Percentiles rank a stretch among this genome's conserved stretches.
phyloP scores from a whole-genome alignment of 64 coral and sea anemone genomes.

The Pocillopora verrucosa region DNA sequence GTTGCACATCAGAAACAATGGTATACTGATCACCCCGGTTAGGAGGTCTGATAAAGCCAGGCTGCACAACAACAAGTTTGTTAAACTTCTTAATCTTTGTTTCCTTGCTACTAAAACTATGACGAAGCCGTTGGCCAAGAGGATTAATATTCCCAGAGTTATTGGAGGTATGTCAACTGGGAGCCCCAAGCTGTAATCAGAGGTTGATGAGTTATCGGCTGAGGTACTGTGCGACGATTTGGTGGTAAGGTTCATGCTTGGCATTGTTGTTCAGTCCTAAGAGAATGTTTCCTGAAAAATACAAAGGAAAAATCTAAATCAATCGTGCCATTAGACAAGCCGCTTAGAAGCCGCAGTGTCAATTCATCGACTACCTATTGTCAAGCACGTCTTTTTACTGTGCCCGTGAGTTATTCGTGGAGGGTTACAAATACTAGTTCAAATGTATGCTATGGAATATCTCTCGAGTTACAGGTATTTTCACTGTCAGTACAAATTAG shows the following conservation, averaged over 20 bases:
- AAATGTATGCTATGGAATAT: too few species aligned
- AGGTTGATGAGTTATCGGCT: background rate
- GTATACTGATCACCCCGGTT: constrained; percentile 39
- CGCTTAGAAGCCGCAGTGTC: background rate
- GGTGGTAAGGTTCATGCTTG: background rate
- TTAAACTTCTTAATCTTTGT: constrained; percentile 4
- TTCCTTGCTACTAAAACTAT: constrained; percentile 22
- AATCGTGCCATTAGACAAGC: background rate
- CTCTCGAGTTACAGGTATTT: too few species aligned
- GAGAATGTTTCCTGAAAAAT: background rate
- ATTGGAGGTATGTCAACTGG: constrained; percentile 20
- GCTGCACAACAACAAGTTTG: constrained; percentile 38
- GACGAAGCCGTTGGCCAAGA: constrained; percentile 11
- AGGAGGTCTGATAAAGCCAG: constrained; percentile 26
- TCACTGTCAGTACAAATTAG: too few species aligned
- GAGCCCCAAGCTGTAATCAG: background rate
- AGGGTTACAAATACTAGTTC: too few species aligned
- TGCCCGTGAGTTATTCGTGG: too few species aligned
- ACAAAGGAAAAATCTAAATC: background rate
- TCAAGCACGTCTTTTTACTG: too few species aligned
- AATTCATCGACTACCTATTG: too few species aligned
- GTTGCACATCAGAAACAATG: constrained; percentile 29
- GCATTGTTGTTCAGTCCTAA: background rate
- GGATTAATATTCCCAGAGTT: constrained; percentile 8
- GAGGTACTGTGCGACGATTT: background rate